Conservation (phyloP, 2,113 vertebrate species). For the Miniopterus natalensis region DNA sequence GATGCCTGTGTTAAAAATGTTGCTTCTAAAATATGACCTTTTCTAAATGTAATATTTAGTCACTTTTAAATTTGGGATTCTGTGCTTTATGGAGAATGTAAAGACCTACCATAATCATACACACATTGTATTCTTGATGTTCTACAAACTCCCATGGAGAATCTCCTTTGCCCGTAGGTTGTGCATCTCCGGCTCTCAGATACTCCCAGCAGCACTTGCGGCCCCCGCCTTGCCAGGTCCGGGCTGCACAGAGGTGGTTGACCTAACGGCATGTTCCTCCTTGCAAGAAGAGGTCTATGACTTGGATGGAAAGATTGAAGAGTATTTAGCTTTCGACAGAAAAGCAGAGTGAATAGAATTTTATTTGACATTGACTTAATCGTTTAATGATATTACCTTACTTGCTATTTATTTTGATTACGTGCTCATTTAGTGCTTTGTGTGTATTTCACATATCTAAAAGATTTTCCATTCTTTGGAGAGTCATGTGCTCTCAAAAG, state of each 20-base stretch:
- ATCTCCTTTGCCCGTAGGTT: slow-evolving; percentile 85
- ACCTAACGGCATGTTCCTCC: slow-evolving; percentile 67
- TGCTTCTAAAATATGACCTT: not conserved
- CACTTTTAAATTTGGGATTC: not conserved
- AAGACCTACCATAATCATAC: not conserved
- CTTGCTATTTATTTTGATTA: not conserved
- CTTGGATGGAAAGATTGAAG: slow-evolving; percentile 91
- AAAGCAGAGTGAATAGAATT: slow-evolving; percentile 89
- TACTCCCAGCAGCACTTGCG: slow-evolving; percentile 81
- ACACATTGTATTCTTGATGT: not conserved
- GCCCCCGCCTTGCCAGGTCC: slow-evolving; percentile 47
- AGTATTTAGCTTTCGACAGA: slow-evolving; percentile 92
- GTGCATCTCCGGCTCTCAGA: slow-evolving; percentile 88
- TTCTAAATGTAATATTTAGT: not conserved
- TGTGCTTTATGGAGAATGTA: not conserved
- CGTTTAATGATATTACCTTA: not conserved
- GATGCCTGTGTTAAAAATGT: not conserved
- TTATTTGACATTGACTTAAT: not conserved
- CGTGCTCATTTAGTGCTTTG: not conserved
- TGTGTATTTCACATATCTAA: not conserved
- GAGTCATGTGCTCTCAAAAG: not conserved
- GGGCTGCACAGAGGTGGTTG: slow-evolving; percentile 14
- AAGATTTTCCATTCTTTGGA: slow-evolving; percentile 7
- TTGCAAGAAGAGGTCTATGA: slow-evolving; percentile 91
- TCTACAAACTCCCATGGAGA: not conserved